Conservation (phyloP, 2,888 invertebrate genomes). For the Cryptocephalus moraei region DNA sequence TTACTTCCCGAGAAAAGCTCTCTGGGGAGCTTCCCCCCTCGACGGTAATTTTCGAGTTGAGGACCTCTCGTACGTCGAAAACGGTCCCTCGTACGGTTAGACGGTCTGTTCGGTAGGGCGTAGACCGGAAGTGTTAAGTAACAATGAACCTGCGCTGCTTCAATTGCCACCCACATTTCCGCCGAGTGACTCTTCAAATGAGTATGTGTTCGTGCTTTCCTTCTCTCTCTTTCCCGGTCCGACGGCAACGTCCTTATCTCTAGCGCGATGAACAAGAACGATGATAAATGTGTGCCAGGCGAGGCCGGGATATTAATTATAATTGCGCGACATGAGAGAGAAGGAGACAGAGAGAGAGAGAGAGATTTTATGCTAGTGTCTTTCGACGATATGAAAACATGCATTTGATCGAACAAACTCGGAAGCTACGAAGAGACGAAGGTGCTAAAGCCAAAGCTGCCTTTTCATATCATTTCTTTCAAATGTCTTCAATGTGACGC, state of each 20-base stretch:
- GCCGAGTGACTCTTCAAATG: slow-evolving; percentile 1
- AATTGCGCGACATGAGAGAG: slow-evolving; percentile 1
- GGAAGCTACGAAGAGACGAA: too few relatives aligned
- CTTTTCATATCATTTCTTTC: too few relatives aligned
- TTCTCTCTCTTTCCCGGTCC: neutral
- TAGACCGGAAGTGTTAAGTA: slow-evolving; percentile 31
- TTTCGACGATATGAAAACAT: too few relatives aligned
- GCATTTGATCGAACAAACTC: too few relatives aligned
- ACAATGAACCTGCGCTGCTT: slow-evolving; percentile 30
- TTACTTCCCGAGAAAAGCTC: too few relatives aligned
- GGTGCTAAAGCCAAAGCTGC: too few relatives aligned
- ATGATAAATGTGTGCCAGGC: neutral
- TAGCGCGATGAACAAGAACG: neutral
- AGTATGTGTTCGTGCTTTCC: slow-evolving; percentile 1
- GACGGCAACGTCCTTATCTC: neutral
- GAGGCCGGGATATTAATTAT: slow-evolving; percentile 7
- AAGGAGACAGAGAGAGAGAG: neutral
- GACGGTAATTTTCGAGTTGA: too few relatives aligned
- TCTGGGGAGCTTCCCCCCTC: too few relatives aligned
- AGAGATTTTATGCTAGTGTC: too few relatives aligned
- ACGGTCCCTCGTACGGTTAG: neutral
- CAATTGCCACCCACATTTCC: slow-evolving; percentile 27
- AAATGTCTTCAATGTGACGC: too few relatives aligned
- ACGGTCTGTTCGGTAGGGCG: slow-evolving; percentile 18
- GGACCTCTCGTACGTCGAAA: too few relatives aligned